A percentile compares a stretch with the other conserved stretches of the same genome.
Evolutionary conservation across 2,888 invertebrate species (phyloP).

Genomic region (Himalopsyche anomala): DNA sequence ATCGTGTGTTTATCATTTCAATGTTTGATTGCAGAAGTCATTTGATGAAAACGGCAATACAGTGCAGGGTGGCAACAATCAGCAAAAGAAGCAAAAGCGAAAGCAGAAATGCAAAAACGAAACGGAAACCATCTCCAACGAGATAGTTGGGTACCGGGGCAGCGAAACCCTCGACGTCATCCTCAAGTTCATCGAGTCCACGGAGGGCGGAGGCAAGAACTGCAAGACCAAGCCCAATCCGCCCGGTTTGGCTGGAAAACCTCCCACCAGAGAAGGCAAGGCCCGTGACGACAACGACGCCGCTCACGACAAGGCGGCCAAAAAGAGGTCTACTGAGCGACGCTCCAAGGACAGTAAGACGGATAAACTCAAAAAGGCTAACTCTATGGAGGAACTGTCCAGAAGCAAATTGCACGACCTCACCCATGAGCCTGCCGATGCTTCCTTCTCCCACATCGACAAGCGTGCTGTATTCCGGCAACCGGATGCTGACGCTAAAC

Average conservation of each 20-base stretch:
- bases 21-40: conserved; percentile 77
- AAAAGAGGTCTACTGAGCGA: conserved; percentile 76
- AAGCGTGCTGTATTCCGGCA: conserved; percentile 67
- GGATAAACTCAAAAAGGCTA: conserved; percentile 80
- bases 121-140: conserved; percentile 77
- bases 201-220: conserved; percentile 71
- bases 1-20: background rate
- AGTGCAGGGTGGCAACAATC: conserved; percentile 76
- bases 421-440: conserved; percentile 73
- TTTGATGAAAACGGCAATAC: conserved; percentile 90
- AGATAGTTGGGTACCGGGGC: conserved; percentile 87
- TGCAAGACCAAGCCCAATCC: conserved; percentile 67
- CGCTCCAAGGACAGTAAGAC: conserved; percentile 69
- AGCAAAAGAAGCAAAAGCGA: conserved; percentile 77
- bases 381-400: conserved; percentile 89
- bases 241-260: conserved; percentile 49
- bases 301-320: conserved; percentile 72
- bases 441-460: conserved; percentile 67
- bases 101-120: conserved; percentile 80
- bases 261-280: conserved; percentile 57
- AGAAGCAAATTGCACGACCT: conserved; percentile 85
- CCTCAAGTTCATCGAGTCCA: conserved; percentile 86
- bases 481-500: conserved; percentile 67
- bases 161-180: conserved; percentile 84
- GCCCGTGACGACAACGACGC: conserved; percentile 68